Evolutionary conservation across 2,888 invertebrate species (phyloP).

Genomic region (Siphonodentalium dalli): DNA sequence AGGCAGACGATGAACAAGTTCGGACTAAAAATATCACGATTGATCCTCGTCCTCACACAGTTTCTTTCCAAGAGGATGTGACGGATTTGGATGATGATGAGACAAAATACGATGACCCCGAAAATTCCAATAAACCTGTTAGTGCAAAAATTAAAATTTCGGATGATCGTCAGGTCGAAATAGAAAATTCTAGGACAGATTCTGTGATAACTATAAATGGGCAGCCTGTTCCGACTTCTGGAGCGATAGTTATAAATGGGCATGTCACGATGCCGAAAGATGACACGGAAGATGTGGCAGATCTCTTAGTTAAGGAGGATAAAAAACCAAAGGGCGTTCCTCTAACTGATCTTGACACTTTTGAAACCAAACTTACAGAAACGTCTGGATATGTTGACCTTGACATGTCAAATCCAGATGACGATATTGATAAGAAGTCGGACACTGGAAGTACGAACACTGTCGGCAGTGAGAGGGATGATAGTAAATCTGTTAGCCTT

Average conservation of each 20-base stretch:
- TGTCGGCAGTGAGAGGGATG: conserved; percentile 46
- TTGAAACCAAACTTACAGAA: conserved; percentile 44
- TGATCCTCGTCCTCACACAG: too few species aligned
- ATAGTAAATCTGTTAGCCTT: conserved; percentile 27
- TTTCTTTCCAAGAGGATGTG: conserved; percentile 8
- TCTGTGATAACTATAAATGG: conserved; percentile 44
- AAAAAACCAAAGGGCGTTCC: conserved; percentile 31
- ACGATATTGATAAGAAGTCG: conserved; percentile 43
- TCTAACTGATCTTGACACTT: conserved; percentile 54
- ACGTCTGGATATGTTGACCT: conserved; percentile 29
- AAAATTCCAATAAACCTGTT: conserved; percentile 11
- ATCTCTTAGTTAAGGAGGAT: conserved; percentile 11
- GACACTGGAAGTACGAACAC: conserved; percentile 53
- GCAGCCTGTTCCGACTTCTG: conserved; percentile 38
- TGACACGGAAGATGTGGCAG: conserved; percentile 18
- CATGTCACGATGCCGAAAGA: conserved; percentile 32
- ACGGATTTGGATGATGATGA: conserved; percentile 2
- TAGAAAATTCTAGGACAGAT: too few species aligned
- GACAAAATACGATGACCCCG: not conserved
- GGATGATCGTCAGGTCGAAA: too few species aligned
- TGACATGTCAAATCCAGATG: conserved; percentile 47
- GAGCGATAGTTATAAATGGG: conserved; percentile 47
- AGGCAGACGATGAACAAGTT: too few species aligned
- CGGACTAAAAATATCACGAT: too few species aligned
- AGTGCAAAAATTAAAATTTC: too few species aligned